phyloP scores from a whole-genome alignment of 1,140 invertebrate genomes.

The Ptiloglossa arizonensis region DNA sequence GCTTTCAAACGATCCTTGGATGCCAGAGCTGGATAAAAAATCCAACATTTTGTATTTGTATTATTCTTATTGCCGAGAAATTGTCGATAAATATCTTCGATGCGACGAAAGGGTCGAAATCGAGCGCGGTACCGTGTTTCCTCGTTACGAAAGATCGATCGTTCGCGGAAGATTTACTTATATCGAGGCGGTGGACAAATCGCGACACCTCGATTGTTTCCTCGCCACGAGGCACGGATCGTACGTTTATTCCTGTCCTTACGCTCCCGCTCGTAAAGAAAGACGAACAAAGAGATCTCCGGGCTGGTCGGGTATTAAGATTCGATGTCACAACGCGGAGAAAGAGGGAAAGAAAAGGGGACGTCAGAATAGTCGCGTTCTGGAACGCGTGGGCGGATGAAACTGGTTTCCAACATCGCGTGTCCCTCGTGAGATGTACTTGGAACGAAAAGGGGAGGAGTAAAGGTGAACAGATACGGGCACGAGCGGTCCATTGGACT shows the following conservation, averaged over 20 bases:
- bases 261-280: constrained; percentile 4
- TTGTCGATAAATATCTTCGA: no score
- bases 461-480: neutral
- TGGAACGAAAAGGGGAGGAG: constrained; percentile 27
- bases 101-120: no score
- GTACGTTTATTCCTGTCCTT: neutral
- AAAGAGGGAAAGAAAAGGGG: constrained; percentile 46
- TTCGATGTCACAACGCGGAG: constrained; percentile 42
- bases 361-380: constrained; percentile 52
- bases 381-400: constrained; percentile 70
- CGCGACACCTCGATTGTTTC: constrained; percentile 6
- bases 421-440: constrained; percentile 29
- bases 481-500: neutral
- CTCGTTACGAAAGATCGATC: no score
- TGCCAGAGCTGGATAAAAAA: no score
- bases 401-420: constrained; percentile 69
- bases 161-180: neutral
- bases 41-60: no score
- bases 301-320: constrained; percentile 30
- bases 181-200: neutral
- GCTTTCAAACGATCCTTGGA: no score
- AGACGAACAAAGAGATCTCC: constrained; percentile 21
- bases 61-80: no score
- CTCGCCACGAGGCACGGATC: neutral
- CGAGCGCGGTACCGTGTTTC: no score